Conservation (phyloP, 2,113 vertebrate species). For the Coptodon bakossiorum region DNA sequence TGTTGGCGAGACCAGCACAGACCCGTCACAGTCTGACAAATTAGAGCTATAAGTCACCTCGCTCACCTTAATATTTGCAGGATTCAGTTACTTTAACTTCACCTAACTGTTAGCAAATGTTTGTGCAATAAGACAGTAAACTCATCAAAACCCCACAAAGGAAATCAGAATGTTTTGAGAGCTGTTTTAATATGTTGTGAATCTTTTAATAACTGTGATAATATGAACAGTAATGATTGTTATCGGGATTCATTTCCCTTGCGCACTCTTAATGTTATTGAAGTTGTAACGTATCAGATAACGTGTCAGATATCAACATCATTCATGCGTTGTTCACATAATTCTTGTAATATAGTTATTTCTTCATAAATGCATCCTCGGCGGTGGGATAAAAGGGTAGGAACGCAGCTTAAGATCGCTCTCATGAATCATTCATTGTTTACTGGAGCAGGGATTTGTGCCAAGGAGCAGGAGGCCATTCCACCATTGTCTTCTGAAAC, state of each 20-base stretch:
- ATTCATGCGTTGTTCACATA: not conserved
- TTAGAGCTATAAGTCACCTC: not conserved
- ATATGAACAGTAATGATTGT: not conserved
- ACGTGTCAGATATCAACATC: not conserved
- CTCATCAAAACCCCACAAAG: not conserved
- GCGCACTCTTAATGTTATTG: not conserved
- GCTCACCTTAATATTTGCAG: not conserved
- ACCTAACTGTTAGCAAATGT: not conserved
- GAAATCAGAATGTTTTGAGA: not conserved
- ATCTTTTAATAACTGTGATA: not conserved
- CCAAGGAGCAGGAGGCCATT: slow-evolving; percentile 41
- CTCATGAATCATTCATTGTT: slow-evolving; percentile 70
- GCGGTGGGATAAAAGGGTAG: slow-evolving; percentile 24
- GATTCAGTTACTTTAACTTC: not conserved
- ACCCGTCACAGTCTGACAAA: not conserved
- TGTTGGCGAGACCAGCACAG: not conserved
- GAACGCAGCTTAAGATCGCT: slow-evolving; percentile 11
- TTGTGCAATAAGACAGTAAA: not conserved
- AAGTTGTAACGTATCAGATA: not conserved
- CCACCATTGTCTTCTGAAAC: slow-evolving; percentile 46
- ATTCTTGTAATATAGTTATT: not conserved
- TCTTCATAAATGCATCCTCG: not conserved
- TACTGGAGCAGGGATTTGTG: slow-evolving; percentile 41
- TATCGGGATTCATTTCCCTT: not conserved
- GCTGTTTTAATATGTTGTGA: not conserved